phyloP scores from a whole-genome alignment of 2,888 invertebrate genomes.

The Parthenolecanium corni region DNA sequence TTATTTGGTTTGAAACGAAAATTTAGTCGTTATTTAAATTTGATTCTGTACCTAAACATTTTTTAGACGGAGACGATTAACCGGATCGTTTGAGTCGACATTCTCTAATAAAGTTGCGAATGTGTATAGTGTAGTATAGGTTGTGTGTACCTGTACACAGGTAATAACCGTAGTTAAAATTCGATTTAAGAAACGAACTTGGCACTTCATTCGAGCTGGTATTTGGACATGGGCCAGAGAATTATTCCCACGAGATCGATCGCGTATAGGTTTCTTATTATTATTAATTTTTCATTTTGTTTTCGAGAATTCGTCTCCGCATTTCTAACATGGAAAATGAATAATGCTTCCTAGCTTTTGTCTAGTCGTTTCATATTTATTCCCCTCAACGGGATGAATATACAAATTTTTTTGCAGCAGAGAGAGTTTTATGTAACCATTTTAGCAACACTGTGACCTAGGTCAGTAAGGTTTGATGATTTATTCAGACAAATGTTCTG shows the following conservation, averaged over 20 bases:
- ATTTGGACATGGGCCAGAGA: constrained; percentile 3
- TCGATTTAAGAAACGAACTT: constrained; percentile 3
- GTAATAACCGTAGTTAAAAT: background rate
- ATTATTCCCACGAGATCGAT: constrained; percentile 19
- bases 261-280: background rate
- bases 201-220: constrained; percentile 11
- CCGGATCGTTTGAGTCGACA: background rate
- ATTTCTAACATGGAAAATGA: too few species aligned
- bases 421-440: too few species aligned
- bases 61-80: background rate
- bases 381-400: too few species aligned
- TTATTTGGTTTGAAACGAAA: too few species aligned
- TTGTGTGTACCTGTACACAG: background rate
- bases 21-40: too few species aligned
- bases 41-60: background rate
- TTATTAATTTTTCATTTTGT: background rate
- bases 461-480: too few species aligned
- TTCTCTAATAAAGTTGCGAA: background rate
- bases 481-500: too few species aligned
- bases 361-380: too few species aligned
- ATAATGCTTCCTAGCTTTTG: too few species aligned
- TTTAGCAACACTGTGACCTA: too few species aligned
- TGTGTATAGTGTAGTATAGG: background rate
- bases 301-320: background rate
- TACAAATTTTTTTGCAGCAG: too few species aligned